Evolutionary conservation across 2,888 invertebrate species (phyloP).

Genomic region (Drosophila anomalipes): DNA sequence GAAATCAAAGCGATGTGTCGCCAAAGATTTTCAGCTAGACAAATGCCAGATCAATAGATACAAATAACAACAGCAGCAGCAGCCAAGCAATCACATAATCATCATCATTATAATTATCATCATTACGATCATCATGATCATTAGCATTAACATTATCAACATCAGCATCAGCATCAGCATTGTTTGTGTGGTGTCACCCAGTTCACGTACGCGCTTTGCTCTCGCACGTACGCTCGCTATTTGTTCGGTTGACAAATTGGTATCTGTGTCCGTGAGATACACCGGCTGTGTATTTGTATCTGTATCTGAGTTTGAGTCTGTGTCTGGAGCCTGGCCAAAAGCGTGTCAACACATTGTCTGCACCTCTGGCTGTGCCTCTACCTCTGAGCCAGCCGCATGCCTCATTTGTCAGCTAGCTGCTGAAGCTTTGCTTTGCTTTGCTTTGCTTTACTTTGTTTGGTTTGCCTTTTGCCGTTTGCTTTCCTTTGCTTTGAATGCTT

Average conservation of each 20-base stretch:
- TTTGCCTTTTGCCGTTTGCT: conserved; percentile 50
- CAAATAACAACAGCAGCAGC: conserved; percentile 25
- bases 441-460: conserved; percentile 49
- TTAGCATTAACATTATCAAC: conserved; percentile 16
- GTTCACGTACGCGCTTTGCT: conserved; percentile 71
- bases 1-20: conserved; percentile 70
- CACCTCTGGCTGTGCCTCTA: conserved; percentile 22
- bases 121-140: conserved; percentile 13
- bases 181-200: conserved; percentile 66
- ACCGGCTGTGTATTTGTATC: neutral
- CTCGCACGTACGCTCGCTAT: conserved; percentile 74
- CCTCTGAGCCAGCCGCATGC: conserved; percentile 31
- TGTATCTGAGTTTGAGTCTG: conserved; percentile 36
- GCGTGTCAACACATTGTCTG: conserved; percentile 78
- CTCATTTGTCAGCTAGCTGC: conserved; percentile 70
- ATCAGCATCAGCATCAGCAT: conserved; percentile 15
- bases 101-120: conserved; percentile 30
- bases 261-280: conserved; percentile 57
- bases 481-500: conserved; percentile 46
- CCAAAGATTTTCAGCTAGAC: conserved; percentile 51
- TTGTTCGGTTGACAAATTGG: conserved; percentile 78
- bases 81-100: conserved; percentile 24
- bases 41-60: conserved; percentile 58
- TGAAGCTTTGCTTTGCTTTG: conserved; percentile 59
- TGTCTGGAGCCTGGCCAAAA: conserved; percentile 52